Conservation (phyloP, 1,140 invertebrate species). For the Augochlora pura region DNA sequence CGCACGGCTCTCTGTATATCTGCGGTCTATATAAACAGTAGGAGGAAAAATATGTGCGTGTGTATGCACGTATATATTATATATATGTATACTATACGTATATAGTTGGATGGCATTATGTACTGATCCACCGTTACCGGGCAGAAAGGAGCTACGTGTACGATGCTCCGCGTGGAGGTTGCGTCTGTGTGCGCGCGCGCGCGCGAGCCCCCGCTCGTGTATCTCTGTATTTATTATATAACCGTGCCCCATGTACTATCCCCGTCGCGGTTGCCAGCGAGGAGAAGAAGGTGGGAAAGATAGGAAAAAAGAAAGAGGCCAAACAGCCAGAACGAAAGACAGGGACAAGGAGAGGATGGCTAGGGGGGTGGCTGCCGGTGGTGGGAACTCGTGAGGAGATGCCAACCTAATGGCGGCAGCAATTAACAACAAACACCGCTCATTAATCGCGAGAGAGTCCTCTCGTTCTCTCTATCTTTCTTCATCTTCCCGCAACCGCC, state of each 20-base stretch:
- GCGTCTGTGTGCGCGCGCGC: background rate
- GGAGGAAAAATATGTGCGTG: background rate
- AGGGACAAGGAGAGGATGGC: conserved; percentile 6
- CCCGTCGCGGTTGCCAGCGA: conserved; percentile 7
- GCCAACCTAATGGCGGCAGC: conserved; percentile 80
- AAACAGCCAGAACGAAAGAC: conserved; percentile 8
- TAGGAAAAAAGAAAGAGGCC: conserved; percentile 25
- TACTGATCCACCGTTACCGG: conserved; percentile 18
- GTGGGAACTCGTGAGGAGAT: conserved; percentile 65
- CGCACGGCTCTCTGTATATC: conserved; percentile 11
- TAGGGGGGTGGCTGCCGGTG: conserved; percentile 16
- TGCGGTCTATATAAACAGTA: conserved; percentile 21
- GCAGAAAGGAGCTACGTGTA: background rate
- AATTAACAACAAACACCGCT: conserved; percentile 81
- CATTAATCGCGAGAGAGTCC: conserved; percentile 78
- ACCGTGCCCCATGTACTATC: conserved; percentile 17
- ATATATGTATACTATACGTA: background rate
- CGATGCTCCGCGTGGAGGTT: background rate
- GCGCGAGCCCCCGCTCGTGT: background rate
- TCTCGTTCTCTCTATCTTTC: conserved; percentile 54
- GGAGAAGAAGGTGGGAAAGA: conserved; percentile 37
- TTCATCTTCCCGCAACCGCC: conserved; percentile 18
- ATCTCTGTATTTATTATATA: conserved; percentile 33
- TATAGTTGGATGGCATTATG: conserved; percentile 43
- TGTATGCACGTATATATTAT: too few species aligned